Evolutionary conservation across 2,888 invertebrate genomes (phyloP).

Genomic region (Meganola albula): DNA sequence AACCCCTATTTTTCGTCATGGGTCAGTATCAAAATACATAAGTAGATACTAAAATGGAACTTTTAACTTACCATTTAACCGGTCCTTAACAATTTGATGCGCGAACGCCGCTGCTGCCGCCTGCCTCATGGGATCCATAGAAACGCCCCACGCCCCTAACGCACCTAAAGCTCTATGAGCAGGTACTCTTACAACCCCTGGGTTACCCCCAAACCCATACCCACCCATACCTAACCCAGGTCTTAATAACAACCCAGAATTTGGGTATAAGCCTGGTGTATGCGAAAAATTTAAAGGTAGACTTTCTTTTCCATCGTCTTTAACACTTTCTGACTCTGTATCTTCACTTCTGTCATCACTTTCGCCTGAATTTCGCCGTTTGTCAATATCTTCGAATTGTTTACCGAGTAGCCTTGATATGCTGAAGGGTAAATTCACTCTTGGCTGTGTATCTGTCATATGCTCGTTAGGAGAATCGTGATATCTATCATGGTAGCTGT

Average conservation of each 20-base stretch:
- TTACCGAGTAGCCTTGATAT: constrained; percentile 89
- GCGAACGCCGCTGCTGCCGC: constrained; percentile 86
- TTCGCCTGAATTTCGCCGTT: constrained; percentile 68
- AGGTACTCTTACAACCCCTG: constrained; percentile 89
- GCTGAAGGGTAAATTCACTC: constrained; percentile 84
- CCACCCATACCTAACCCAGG: constrained; percentile 70
- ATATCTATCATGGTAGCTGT: constrained; percentile 70
- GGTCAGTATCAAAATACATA: too few relatives aligned
- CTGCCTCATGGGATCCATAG: constrained; percentile 80
- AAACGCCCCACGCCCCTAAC: constrained; percentile 76
- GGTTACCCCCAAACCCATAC: constrained; percentile 79
- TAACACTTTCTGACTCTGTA: constrained; percentile 72
- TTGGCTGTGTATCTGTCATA: constrained; percentile 69
- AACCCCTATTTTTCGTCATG: too few relatives aligned
- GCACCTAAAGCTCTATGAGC: constrained; percentile 83
- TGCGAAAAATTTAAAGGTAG: constrained; percentile 64
- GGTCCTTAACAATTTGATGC: constrained; percentile 89
- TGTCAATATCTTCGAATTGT: constrained; percentile 82
- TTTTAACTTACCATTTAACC: constrained; percentile 84
- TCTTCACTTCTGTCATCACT: constrained; percentile 73
- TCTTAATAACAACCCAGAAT: constrained; percentile 59
- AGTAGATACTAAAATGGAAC: too few relatives aligned
- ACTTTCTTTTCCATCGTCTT: constrained; percentile 60
- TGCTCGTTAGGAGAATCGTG: constrained; percentile 72
- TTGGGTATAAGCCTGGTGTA: constrained; percentile 59